Evolutionary conservation across 2,888 invertebrate species (phyloP), one percentile per base, ranked within the genome.

Genomic region (Altica lythri): DNA sequence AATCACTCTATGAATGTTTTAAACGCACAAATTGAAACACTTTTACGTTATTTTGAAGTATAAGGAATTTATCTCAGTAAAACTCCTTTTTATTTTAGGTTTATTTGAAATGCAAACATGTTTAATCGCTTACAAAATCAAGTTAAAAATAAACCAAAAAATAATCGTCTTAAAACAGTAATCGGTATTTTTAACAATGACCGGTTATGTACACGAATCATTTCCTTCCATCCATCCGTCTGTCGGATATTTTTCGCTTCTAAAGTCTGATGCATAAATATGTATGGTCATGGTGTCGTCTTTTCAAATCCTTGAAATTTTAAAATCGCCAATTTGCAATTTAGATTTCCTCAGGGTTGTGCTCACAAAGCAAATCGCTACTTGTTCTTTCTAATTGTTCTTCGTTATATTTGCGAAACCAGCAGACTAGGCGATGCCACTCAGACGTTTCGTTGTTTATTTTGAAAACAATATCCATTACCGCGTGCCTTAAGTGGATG

Each of bases 221-320:
- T 34, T 40, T 13, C 8, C 25, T 40, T 40, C 40, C 19, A 3
- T 19, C 10, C n/a, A 19, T 38, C 38, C 38, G 19, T 38, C 38
- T 19, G 17, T 22, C 13, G 14, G 25, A 14, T 14, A n/a, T 40
- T 40, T 40, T 22, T 22, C 25, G 13, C 22, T 22, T 22, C 25
- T 22, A 12, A 25, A 30, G 49, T 19, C 32, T 32, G 30, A 61
- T 46, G 52, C 59, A 72, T 72, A 67, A 71, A 70, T 72, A 72
- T 71, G 70, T 71, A 72, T 71, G 69, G 70, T 69, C 69, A 69
- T 68, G 70, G 70, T 69, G 63, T 65, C 68, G 65, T 71, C 70
- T 69, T 68, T 60, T 50, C 59, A 59, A 63, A 68, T 71, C 71
- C 72, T 72, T 72, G 71, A 66, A 72, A 71, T 69, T 68, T 71